Percentiles rank a stretch among this genome's conserved stretches.
phyloP scores from a whole-genome alignment of 1,140 invertebrate genomes.

The Drosophila eugracilis region DNA sequence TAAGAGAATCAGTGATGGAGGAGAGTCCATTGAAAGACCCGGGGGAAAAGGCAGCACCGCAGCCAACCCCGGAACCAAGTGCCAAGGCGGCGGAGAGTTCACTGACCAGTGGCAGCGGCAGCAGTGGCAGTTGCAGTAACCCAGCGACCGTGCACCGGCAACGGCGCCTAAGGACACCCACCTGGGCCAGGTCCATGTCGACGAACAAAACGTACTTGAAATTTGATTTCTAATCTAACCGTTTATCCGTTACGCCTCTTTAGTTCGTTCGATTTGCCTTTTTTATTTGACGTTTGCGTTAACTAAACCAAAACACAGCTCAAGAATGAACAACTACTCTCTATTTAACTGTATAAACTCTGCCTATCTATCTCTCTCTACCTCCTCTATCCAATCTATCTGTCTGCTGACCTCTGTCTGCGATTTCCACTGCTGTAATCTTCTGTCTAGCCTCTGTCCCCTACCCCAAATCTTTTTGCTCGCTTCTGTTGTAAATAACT shows the following conservation, averaged over 20 bases:
- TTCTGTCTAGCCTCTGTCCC: conserved; percentile 65
- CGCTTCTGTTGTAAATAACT: conserved; percentile 66
- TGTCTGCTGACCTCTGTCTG: conserved; percentile 58
- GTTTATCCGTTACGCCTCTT: conserved; percentile 54
- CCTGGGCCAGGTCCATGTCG: conserved; percentile 89
- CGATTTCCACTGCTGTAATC: conserved; percentile 67
- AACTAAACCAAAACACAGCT: conserved; percentile 46
- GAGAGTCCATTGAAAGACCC: conserved; percentile 27
- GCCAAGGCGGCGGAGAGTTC: conserved; percentile 52
- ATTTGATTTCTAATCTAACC: conserved; percentile 51
- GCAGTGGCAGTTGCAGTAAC: conserved; percentile 84
- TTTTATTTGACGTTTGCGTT: conserved; percentile 66
- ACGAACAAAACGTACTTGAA: conserved; percentile 85
- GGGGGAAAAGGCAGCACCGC: conserved; percentile 4
- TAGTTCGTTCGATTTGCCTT: conserved; percentile 47
- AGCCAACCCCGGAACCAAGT: conserved; percentile 16
- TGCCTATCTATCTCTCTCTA: conserved; percentile 43
- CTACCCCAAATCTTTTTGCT: conserved; percentile 30
- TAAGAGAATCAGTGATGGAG: conserved; percentile 47
- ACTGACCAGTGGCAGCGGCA: conserved; percentile 54
- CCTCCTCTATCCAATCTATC: conserved; percentile 42
- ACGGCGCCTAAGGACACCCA: conserved; percentile 90
- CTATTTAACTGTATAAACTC: conserved; percentile 31
- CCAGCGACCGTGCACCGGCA: conserved; percentile 84
- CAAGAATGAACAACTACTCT: conserved; percentile 42